Base-by-base conservation (phyloP, 2,888 invertebrate genomes). In the Lasioglossum marginatum region DNA sequence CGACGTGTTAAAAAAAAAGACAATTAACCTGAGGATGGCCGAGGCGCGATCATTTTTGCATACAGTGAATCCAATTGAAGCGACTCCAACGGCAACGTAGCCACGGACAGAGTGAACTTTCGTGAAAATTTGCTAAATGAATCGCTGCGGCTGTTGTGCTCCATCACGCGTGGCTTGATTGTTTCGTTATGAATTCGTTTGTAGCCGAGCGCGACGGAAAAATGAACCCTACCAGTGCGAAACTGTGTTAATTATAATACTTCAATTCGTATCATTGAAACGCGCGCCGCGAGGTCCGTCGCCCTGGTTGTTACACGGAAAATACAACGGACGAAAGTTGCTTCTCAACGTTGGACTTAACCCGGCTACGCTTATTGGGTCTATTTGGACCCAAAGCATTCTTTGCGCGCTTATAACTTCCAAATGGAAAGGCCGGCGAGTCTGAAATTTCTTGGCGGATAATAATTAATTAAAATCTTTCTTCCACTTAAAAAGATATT, bases 171-270 rank as follows among this genome's bases (percentile, higher is more conserved):
- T 70, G 14, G 63, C 70, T 79, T 76, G 63, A 85, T 79, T 85
- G 78, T 83, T 74, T 79, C 79, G 63, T 82, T 75, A 74, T 48
- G 74, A 79, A 83, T 84, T 82, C 83, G 83, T 78, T 78, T 71
- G 77, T 48, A 40, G 45, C 60, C 16, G 19, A 14, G 75, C 34
- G 27, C 12, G 12, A 16, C n/a, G 43, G 2, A 66, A 77, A 82
- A 83, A 73, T 57, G 31, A 72, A 71, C 63, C 48, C n/a, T 8
- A 31, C 60, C 27, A 48, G 52, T 23, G 4, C 45, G 52, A 23
- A 68, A 83, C 66, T 71, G 40, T 37, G 66, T 66, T 83, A 77
- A 83, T 82, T 81, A 77, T 77, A 72, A 77, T 66, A 77, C 77
- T 82, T 45, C 45, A 43, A 37, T 73, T 66, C 66, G 37, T 31